Percentiles rank a stretch among this genome's conserved stretches.
Conservation (phyloP, 2,888 invertebrate species). For the Chydorus sphaericus region DNA sequence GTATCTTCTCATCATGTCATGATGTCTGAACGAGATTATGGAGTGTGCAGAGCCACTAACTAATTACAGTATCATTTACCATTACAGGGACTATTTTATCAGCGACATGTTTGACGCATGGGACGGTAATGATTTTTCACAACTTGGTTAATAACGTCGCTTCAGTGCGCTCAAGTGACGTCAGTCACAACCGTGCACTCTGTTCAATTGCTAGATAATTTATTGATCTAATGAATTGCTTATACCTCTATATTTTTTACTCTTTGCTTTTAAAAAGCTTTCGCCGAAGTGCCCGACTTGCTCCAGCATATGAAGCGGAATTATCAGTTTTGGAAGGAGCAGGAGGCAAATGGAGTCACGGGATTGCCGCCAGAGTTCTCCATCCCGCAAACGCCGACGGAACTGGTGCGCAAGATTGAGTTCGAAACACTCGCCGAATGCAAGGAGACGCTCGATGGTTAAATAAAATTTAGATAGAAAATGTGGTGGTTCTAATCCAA, state of each 20-base stretch:
- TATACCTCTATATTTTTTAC: background rate
- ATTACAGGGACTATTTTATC: constrained; percentile 92
- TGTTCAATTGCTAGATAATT: no score
- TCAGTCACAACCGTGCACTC: no score
- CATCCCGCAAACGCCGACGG: background rate
- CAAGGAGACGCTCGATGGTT: constrained; percentile 9
- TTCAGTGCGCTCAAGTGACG: background rate
- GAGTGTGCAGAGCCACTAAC: no score
- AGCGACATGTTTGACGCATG: constrained; percentile 96
- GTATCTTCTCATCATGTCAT: no score
- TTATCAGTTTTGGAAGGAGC: constrained; percentile 79
- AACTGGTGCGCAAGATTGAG: constrained; percentile 10
- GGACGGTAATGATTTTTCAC: constrained; percentile 47
- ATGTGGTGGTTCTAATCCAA: no score
- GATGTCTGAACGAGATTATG: no score
- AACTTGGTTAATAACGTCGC: background rate
- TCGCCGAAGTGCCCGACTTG: constrained; percentile 84
- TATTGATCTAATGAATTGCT: no score
- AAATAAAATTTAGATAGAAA: no score
- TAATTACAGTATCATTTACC: no score
- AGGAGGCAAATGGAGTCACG: constrained; percentile 27
- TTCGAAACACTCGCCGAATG: constrained; percentile 13
- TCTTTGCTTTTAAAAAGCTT: constrained; percentile 53
- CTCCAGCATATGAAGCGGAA: constrained; percentile 68
- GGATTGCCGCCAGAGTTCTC: constrained; percentile 11